Conservation (phyloP, 2,888 invertebrate species). For the Archaeoteleia sp. region DNA sequence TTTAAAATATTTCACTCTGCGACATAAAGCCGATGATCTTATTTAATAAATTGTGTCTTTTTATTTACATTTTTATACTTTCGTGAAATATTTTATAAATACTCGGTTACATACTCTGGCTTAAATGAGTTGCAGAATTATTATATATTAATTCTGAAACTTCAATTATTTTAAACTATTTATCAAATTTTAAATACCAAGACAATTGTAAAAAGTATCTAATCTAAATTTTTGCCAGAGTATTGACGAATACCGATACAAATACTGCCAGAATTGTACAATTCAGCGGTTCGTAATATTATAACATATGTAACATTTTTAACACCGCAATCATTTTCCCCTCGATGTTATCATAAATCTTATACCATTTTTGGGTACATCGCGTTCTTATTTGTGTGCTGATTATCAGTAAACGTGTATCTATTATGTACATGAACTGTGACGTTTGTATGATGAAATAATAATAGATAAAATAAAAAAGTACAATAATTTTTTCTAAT, state of each 20-base stretch:
- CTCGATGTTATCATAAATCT: conserved; percentile 2
- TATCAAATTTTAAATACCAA: no score
- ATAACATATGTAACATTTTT: conserved; percentile 28
- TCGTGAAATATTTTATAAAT: conserved; percentile 4
- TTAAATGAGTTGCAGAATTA: background rate
- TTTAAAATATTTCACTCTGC: conserved; percentile 17
- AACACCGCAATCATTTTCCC: conserved; percentile 17
- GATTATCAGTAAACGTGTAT: conserved; percentile 30
- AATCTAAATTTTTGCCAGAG: background rate
- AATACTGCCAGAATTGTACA: conserved; percentile 40
- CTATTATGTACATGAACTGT: conserved; percentile 39
- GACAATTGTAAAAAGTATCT: background rate
- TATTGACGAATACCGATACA: conserved; percentile 26
- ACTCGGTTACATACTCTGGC: background rate
- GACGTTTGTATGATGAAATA: conserved; percentile 44
- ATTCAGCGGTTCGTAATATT: conserved; percentile 33
- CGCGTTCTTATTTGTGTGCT: conserved; percentile 37
- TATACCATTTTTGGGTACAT: conserved; percentile 18
- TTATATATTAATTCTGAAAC: background rate
- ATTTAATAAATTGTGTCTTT: no score
- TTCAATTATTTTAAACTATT: background rate
- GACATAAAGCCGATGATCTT: no score
- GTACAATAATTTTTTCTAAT: conserved; percentile 48
- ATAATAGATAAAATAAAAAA: conserved; percentile 43
- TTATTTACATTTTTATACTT: background rate